Evolutionary conservation across 1,140 invertebrate species (phyloP).

Genomic region (Rhagoletis zephyria): DNA sequence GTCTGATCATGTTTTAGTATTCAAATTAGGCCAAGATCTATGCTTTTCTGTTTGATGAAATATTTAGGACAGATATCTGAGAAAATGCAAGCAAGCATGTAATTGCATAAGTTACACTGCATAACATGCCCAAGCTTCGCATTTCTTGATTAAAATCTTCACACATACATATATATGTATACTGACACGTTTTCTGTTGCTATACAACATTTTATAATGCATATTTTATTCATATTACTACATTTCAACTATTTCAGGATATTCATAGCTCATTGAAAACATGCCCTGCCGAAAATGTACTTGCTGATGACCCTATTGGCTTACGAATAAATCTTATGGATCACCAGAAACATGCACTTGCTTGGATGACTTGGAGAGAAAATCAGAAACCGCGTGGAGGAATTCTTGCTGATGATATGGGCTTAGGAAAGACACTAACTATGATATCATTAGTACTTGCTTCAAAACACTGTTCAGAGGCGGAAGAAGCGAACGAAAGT

Average conservation of each 20-base stretch:
- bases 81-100: conserved; percentile 2
- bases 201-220: not conserved
- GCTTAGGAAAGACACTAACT: conserved; percentile 91
- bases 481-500: conserved; percentile 62
- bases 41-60: conserved; percentile 53
- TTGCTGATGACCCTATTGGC: conserved; percentile 78
- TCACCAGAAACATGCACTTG: conserved; percentile 89
- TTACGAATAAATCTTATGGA: conserved; percentile 83
- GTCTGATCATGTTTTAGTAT: conserved; percentile 56
- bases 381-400: conserved; percentile 86
- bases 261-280: conserved; percentile 82
- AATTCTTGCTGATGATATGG: conserved; percentile 93
- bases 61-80: conserved; percentile 56
- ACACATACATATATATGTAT: not conserved
- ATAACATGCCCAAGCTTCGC: conserved; percentile 36
- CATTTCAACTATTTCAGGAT: conserved; percentile 72
- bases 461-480: conserved; percentile 65
- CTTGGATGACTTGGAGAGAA: conserved; percentile 93
- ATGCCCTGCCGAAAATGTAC: conserved; percentile 78
- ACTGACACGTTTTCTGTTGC: conserved; percentile 2
- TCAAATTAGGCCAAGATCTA: not conserved
- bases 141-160: conserved; percentile 55
- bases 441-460: conserved; percentile 88
- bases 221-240: conserved; percentile 5
- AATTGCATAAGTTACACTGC: conserved; percentile 55